Evolutionary conservation across 1,140 invertebrate species (phyloP), one percentile per base, ranked within the genome.

Genomic region (Brachionus manjavacas): DNA sequence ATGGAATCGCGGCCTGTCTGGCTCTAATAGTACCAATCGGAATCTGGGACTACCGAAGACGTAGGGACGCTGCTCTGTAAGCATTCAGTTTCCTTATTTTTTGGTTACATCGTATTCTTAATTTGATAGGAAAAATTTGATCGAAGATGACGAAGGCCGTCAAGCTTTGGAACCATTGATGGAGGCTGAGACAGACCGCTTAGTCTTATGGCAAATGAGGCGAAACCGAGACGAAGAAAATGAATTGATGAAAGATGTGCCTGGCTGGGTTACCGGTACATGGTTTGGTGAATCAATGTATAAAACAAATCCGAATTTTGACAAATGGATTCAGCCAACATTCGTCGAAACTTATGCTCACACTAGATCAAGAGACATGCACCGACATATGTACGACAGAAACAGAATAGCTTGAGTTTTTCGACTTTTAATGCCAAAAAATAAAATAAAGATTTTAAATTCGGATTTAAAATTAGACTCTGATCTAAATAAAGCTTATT

Each of bases 231-330:
- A 96, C 74, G 93, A 93, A 83, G 95, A 97, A 89, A 91, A 91
- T 55, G 92, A 94, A 84, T 90, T 97, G 9, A 97, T 96, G 95
- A 92, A 92, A 84, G 92, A 96, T 89, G 94, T 95, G 3, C 92
- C 93, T 84, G 94, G 94, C 86, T 97, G 95, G 95, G 92, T 88
- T 76, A 87, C 94, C 25, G 95, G 95, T 14, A 96, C 94, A 6
- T 94, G 92, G 86, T 95, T 93, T 86, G 94, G 94, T 9, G 93
- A 95, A 88, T 93, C 93, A 64, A 89, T 96, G 41, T 96, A 92
- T 89, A 84, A 84, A 78, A 74, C 83, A 16, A 81, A 81, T 81
- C 25, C 79, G 14, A 81, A 81, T 25, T 68, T 81, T 64, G 79
- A 81, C 35, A 81, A 60, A 60, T 81, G 79, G 79, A 49, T 81